A percentile compares a stretch with the other conserved stretches of the same genome.
These are phyloP conservation scores for Panthera leo DNA, from an alignment of 2,113 vertebrate species.

Conservation along the genomic window DNA sequence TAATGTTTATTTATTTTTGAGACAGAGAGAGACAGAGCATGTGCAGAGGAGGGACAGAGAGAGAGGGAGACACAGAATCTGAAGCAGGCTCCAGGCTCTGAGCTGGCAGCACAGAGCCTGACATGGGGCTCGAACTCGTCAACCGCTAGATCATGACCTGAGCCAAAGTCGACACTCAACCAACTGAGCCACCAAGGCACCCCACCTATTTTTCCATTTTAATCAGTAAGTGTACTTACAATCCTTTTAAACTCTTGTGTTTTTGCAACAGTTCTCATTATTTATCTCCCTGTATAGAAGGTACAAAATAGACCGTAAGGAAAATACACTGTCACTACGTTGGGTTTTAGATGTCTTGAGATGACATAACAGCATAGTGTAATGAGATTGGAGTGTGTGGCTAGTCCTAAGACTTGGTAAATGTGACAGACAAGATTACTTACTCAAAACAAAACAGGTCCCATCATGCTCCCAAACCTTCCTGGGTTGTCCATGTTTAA, in stretches of 20 bases:
- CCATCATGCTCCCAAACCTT: neutral
- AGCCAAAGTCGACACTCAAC: too few species aligned
- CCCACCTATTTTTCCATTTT: neutral
- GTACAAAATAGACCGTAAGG: neutral
- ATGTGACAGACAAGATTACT: neutral
- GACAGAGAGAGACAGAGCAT: too few species aligned
- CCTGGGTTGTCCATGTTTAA: neutral
- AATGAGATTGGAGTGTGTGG: neutral
- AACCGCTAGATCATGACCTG: too few species aligned
- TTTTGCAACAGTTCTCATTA: conserved; percentile 39
- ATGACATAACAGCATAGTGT: too few species aligned
- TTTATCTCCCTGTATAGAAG: conserved; percentile 30
- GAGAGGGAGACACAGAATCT: too few species aligned
- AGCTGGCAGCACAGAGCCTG: too few species aligned
- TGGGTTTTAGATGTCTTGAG: neutral
- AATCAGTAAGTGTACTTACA: conserved; percentile 31
- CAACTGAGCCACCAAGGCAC: too few species aligned
- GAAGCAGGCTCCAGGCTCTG: too few species aligned
- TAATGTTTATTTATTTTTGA: too few species aligned
- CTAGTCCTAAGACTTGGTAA: too few species aligned
- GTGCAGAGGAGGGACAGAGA: too few species aligned
- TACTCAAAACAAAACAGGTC: neutral
- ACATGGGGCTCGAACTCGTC: too few species aligned
- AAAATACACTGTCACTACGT: neutral
- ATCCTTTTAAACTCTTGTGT: neutral